A percentile compares a stretch with the other conserved stretches of the same genome.
Conservation (phyloP, 2,797 vertebrate species). For the Sparus aurata region DNA sequence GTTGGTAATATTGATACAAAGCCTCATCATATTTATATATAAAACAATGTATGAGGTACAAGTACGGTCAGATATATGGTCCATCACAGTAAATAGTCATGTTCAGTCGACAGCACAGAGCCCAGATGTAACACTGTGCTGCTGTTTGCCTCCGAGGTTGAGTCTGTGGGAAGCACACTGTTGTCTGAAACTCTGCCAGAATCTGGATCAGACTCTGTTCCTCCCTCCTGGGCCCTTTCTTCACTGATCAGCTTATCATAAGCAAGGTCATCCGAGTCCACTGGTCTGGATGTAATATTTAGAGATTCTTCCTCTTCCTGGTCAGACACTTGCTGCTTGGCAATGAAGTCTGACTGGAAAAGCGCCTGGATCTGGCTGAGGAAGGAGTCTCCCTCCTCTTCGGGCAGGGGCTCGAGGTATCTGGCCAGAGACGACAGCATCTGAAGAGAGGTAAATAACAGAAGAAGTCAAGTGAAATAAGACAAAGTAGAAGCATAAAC, state of each 20-base stretch:
- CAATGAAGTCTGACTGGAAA: slow-evolving; percentile 89
- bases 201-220: slow-evolving; percentile 36
- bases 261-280: slow-evolving; percentile 47
- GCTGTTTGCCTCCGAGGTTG: slow-evolving; percentile 33
- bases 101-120: slow-evolving; percentile 76
- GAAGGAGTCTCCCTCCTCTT: slow-evolving; percentile 89
- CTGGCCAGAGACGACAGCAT: slow-evolving; percentile 94
- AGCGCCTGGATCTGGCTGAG: slow-evolving; percentile 92
- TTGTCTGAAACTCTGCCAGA: slow-evolving; percentile 19
- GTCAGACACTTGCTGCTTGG: slow-evolving; percentile 75
- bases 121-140: slow-evolving; percentile 75
- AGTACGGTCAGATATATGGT: neutral
- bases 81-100: slow-evolving; percentile 82
- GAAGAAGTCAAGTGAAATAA: neutral
- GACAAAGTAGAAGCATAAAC: neutral
- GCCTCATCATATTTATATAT: slow-evolving; percentile 10
- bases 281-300: slow-evolving; percentile 47
- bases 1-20: slow-evolving; percentile 24
- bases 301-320: slow-evolving; percentile 73
- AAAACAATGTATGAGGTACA: neutral
- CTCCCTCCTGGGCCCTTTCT: slow-evolving; percentile 8
- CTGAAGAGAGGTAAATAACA: slow-evolving; percentile 71
- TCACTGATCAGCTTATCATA: slow-evolving; percentile 54
- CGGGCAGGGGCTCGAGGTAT: slow-evolving; percentile 89
- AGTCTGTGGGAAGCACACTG: neutral